Evolutionary conservation across 2,797 vertebrate genomes (phyloP), one percentile per base, ranked within the genome.

Genomic region (Pseudopleuronectes americanus): DNA sequence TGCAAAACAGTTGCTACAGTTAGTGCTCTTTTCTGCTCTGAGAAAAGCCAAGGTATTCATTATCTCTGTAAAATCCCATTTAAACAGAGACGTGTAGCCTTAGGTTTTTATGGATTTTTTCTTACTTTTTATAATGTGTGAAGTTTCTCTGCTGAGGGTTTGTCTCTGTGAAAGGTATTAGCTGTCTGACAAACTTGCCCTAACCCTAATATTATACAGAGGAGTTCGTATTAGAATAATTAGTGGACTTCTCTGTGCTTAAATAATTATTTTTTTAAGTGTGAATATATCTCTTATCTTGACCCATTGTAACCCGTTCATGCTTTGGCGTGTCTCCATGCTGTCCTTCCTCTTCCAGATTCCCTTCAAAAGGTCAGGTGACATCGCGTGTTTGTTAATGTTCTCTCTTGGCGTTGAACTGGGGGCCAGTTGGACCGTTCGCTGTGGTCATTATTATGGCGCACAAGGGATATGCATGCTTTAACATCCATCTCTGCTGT

Each of bases 401-500:
- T 80, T 71, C 75, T 82, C 57, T 90, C 76, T 47, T 56, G 71
- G 81, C 77, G 47, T 10, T 21, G 84, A 74, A 79, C 73, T 67
- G 49, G 77, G 71, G 70, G 74, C 81, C 89, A 90, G 83, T 79
- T 84, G 87, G 84, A 82, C 76, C 55, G 64, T 75, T 83, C 69
- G 57, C 68, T 80, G 74, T 80, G 59, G 72, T 88, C 57, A 75
- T 86, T 74, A 81, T 84, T 76, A 83, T 76, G 59, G 66, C 57
- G 72, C 90, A 87, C 55, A 33, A 78, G 88, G 90, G 92, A 91
- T 47, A 63, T 77, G 68, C 82, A 74, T 84, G 77, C 74, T 88
- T 90, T 81, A 82, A 87, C 85, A 90, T 90, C 86, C 77, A 74
- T 77, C 83, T 81, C 79, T 81, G 74, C 91, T 88, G 79, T 82